Conservation (phyloP, 2,113 vertebrate genomes). For the Lepus americanus region DNA sequence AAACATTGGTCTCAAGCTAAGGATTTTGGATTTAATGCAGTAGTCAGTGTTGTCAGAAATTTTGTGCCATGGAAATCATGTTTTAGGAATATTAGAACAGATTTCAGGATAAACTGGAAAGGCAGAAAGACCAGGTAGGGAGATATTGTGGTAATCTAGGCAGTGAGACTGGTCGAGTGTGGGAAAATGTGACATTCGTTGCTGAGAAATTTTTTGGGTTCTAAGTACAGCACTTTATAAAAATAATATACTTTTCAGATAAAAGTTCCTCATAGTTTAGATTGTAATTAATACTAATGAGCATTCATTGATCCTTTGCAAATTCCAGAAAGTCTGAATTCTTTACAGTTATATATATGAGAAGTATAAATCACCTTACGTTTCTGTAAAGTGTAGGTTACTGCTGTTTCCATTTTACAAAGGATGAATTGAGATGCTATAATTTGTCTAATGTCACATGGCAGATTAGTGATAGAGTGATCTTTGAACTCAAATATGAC, state of each 20-base stretch:
- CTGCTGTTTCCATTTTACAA: neutral
- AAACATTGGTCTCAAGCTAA: neutral
- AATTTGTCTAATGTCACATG: neutral
- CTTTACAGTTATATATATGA: neutral
- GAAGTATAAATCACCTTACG: neutral
- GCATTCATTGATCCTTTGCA: neutral
- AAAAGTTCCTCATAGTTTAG: neutral
- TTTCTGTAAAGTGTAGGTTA: neutral
- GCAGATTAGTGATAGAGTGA: neutral
- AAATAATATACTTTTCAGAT: neutral
- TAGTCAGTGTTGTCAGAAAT: neutral
- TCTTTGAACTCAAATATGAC: neutral
- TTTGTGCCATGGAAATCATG: neutral
- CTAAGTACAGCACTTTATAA: neutral
- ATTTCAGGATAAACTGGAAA: neutral
- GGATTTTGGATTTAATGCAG: neutral
- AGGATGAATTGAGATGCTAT: neutral
- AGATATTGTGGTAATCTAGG: neutral
- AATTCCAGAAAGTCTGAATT: neutral
- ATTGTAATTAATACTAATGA: constrained; percentile 25
- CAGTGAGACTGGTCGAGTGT: neutral
- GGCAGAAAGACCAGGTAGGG: neutral
- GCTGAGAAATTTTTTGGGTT: neutral
- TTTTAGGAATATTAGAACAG: constrained; percentile 20
- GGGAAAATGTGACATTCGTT: neutral